Evolutionary conservation across 2,797 vertebrate species (phyloP), one percentile per base, ranked within the genome.

Genomic region (Mus minutoides): DNA sequence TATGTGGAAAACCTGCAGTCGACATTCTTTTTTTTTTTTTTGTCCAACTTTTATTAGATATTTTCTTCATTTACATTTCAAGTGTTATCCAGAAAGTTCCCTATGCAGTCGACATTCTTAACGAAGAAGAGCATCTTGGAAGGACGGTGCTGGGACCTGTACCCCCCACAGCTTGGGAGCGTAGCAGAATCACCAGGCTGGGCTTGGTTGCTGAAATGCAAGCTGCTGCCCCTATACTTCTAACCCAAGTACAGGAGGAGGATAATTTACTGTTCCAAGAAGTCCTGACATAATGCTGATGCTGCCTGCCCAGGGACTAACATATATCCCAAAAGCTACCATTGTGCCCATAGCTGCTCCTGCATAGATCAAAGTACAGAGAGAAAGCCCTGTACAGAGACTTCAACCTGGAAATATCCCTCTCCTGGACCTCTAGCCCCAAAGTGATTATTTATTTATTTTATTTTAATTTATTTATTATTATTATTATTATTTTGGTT

Each of bases 331-430:
- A 54, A 91, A 29, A 78, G 67, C 43, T 43, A 16, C 14, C n/a
- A 2, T 60, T 78, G 60, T 29, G 22, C 24, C 49, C 17, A 29
- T 3, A 54, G 52, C 14, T 67, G n/a, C 9, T 19, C 19, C 19
- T 52, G 24, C 10, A 9, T 12, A 4, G 22, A 24, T 52, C 40
- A 24, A 19, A 46, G 16, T 14, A 16, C 17, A 76, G 22, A 93
- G 56, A 29, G 14, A 29, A 40, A 21, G 2, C 14, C 71, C 21
- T 69, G 14, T 12, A 13, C 2, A 8, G 16, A 7, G 58, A 2
- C 22, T 79, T 21, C 34, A 60, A 0, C 10, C 43, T 6, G 16
- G 17, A 5, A 34, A 22, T 0, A 0, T 9, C 21, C 10, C 16
- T 11, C 29, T 94, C 14, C 92, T 73, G 64, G 86, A 76, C 56